Percentiles rank a stretch among this genome's conserved stretches.
Evolutionary conservation across 1,140 invertebrate species (phyloP).

Genomic region (Drosophila willistoni): DNA sequence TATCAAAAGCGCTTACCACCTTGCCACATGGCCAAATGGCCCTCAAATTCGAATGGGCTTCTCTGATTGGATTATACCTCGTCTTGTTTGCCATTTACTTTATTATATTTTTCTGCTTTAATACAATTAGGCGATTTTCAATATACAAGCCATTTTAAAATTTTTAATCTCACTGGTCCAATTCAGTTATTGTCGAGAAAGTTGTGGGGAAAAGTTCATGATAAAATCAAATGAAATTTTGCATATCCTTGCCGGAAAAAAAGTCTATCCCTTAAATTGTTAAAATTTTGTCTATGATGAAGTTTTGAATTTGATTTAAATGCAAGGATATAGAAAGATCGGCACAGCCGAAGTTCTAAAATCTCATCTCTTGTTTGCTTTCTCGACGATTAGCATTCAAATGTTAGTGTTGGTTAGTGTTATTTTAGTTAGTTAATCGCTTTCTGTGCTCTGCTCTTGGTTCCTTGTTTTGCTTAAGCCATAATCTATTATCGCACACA

Average conservation of each 20-base stretch:
- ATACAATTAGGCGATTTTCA: conserved; percentile 30
- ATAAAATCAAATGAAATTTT: neutral
- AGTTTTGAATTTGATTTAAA: too few species aligned
- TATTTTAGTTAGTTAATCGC: conserved; percentile 6
- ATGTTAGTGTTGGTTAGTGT: neutral
- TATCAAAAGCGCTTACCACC: neutral
- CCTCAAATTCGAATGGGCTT: neutral
- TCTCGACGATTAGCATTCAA: conserved; percentile 23
- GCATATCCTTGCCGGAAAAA: neutral
- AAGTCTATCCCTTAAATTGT: neutral
- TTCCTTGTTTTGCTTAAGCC: conserved; percentile 68
- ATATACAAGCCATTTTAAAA: conserved; percentile 59
- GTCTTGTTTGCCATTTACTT: neutral
- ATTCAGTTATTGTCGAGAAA: conserved; percentile 1
- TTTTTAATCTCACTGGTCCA: neutral
- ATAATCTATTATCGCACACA: conserved; percentile 44
- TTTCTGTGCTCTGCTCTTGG: conserved; percentile 48
- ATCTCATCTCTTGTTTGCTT: neutral
- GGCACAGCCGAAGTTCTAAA: neutral
- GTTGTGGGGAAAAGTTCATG: neutral
- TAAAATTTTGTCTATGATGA: too few species aligned
- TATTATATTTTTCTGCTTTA: neutral
- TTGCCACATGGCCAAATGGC: conserved; percentile 2
- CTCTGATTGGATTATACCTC: neutral
- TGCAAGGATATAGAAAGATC: too few species aligned